Base-by-base conservation (phyloP, 2,113 vertebrate genomes). In the Gobiocypris rarus region DNA sequence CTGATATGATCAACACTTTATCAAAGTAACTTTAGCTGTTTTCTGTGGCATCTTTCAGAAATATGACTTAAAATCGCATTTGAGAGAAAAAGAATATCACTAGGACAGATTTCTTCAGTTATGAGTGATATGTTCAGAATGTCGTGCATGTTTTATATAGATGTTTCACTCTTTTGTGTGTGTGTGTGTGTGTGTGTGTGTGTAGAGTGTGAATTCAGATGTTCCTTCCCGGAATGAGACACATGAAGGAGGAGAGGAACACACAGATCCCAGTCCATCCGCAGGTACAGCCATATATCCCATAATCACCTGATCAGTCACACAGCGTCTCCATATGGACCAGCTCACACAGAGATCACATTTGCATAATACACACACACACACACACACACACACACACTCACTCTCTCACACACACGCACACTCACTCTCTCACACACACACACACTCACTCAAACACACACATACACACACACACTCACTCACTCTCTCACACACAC, bases 141-240 rank as follows among this genome's bases (percentile, higher is more conserved):
- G 58, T 26, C 58, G n/a, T n/a, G 56, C 3, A 10, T 22, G 24
- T 22, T 58, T 58, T 24, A 38, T 38, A 38, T 38, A 7, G 38
- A 9, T 22, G 22, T 56, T 54, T 8, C 4, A 9, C 8, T 58
- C n/a, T n/a, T n/a, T n/a, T n/a, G 38, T 38, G 38, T 38, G 38
- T 38, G 38, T 38, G 38, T 38, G 38, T 38, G 38, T 38, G 38
- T 38, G 38, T 38, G 38, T 38, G 38, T 38, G 38, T 38, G 38
- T 38, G 81, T 15, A 95, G 94, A 91, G 92, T 58, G 94, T 92
- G 43, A 94, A 93, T 73, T 71, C 86, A 80, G 93, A 93, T 75
- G 85, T 91, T 82, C 56, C 86, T 13, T 22, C 81, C 59, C 17
- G n/a, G 61, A 86, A 41, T 61, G 88, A 88, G 63, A 41, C 92